These are phyloP conservation scores for Phoeniculus purpureus DNA, from an alignment of 2,797 vertebrate species.

Conservation along the genomic window DNA sequence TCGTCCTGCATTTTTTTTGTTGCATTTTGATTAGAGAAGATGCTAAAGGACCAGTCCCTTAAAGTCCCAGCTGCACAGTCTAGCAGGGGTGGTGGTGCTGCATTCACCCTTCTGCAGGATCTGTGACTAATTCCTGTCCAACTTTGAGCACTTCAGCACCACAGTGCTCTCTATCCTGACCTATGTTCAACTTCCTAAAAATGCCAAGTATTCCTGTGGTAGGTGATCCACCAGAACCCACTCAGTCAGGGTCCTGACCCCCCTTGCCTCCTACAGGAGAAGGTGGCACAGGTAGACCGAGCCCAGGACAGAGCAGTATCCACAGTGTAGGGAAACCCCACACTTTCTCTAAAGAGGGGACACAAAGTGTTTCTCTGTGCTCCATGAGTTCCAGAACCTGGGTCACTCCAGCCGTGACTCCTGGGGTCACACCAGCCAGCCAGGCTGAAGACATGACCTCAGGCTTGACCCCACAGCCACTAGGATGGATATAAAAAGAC, in stretches of 20 bases:
- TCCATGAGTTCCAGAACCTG: not conserved
- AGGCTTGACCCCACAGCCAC: not conserved
- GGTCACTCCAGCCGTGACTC: rapidly evolving
- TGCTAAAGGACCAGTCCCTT: not conserved
- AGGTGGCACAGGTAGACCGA: not conserved
- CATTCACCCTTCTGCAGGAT: not conserved
- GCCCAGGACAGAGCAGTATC: not conserved
- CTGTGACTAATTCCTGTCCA: not conserved
- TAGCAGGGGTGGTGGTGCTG: rapidly evolving
- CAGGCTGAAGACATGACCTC: not conserved
- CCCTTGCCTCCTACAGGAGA: not conserved
- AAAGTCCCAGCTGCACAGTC: not conserved
- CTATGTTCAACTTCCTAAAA: not conserved
- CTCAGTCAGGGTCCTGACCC: not conserved
- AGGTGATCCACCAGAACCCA: not conserved
- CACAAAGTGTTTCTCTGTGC: not conserved
- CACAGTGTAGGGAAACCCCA: rapidly evolving
- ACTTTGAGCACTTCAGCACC: not conserved
- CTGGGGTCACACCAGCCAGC: not conserved
- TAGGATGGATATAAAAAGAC: not conserved
- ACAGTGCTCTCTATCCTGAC: not conserved
- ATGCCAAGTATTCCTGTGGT: not conserved
- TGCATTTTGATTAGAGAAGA: not conserved
- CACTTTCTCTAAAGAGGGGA: not conserved
- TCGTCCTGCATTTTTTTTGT: not conserved